These are phyloP conservation scores for Ibycter americanus DNA, from an alignment of 2,797 vertebrate species.

Conservation along the genomic window DNA sequence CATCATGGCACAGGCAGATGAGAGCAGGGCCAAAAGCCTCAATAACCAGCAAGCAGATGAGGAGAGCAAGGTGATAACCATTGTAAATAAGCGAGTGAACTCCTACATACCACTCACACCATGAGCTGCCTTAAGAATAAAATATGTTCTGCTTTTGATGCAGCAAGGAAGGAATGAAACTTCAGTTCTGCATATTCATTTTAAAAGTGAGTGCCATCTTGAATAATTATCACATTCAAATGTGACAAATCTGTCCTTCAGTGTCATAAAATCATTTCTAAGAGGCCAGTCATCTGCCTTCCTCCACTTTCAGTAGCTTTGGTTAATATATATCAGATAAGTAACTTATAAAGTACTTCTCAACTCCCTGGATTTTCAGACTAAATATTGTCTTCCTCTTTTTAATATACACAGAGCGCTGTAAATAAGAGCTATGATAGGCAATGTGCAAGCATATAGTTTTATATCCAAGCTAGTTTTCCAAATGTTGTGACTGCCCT, in stretches of 20 bases:
- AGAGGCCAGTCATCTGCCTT: neutral
- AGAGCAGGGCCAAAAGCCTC: neutral
- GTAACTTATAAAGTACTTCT: neutral
- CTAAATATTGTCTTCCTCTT: neutral
- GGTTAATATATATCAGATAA: neutral
- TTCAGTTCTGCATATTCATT: neutral
- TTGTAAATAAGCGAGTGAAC: neutral
- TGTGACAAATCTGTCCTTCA: neutral
- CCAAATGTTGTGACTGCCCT: neutral
- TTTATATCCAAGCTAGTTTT: neutral
- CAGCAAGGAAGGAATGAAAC: neutral
- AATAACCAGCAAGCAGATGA: neutral
- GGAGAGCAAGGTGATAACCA: neutral
- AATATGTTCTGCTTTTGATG: neutral
- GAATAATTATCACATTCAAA: neutral
- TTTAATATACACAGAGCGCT: neutral
- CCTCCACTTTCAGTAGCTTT: neutral
- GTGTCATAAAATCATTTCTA: neutral
- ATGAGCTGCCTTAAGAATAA: neutral
- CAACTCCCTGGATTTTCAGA: neutral
- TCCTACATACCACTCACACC: neutral
- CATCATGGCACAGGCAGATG: neutral
- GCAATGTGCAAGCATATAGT: neutral
- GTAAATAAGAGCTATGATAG: neutral
- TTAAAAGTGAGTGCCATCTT: neutral